Evolutionary conservation across 1,140 invertebrate genomes (phyloP), one percentile per base, ranked within the genome.

Genomic region (Meloidogyne hapla): DNA sequence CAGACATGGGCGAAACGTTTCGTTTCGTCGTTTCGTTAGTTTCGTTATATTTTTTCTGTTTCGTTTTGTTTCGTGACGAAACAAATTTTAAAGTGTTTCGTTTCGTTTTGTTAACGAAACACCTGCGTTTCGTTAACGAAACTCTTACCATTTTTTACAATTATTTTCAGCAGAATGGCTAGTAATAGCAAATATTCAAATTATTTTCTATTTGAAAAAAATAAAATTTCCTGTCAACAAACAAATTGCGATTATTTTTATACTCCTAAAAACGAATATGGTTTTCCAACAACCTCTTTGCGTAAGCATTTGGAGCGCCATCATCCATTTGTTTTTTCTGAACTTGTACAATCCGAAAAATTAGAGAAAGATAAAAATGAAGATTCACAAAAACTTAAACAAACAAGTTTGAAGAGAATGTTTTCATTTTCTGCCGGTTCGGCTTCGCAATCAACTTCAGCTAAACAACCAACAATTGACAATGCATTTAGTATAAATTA

Each of bases 331-430:
- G 6, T 40, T 4, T 68, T 25, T 10, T n/a, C n/a, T 12, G 66
- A 68, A 1, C 25, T 68, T 10, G 1, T 40, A 1, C 8, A 68
- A 33, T 21, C 10, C 18, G 65, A 67, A 25, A 3, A 67, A 42
- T n/a, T n/a, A 18, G 23, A 18, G 25, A 42, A 67, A 10, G 42
- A 25, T 1, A n/a, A 18, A 8, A n/a, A 67, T n/a, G 42, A 67
- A 6, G 42, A 4, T 18, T 18, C 18, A 25, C n/a, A n/a, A 38
- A 42, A 67, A n/a, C 6, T 42, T n/a, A 67, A 42, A 67, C 65
- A 67, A 9, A n/a, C 18, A 42, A 67, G 18, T 25, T 67, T 67
- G 21, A 67, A 67, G 10, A n/a, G 66, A 67, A 67, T 67, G 1
- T 67, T 67, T 23, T 67, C 66, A 8, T 8, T 42, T 6, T 23